Evolutionary conservation across 2,888 invertebrate genomes (phyloP).

Genomic region (Lepas anatifera): DNA sequence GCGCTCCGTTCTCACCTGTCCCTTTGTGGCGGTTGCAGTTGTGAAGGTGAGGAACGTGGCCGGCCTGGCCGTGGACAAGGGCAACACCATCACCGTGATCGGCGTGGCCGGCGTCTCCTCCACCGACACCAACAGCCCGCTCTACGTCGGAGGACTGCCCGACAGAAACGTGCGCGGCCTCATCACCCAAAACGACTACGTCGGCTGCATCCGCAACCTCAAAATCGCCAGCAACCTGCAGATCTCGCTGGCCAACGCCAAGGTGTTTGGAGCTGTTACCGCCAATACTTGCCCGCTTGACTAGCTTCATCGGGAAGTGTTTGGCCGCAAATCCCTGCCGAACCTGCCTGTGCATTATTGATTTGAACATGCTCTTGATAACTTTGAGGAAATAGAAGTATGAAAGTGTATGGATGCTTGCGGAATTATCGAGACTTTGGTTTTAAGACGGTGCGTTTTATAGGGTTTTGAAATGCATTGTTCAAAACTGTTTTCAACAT

Average conservation of each 20-base stretch:
- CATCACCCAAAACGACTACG: slow-evolving; percentile 50
- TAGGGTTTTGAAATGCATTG: too few species aligned
- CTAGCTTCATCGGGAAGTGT: too few species aligned
- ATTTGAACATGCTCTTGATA: too few species aligned
- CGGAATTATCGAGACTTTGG: too few species aligned
- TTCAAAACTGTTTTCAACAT: too few species aligned
- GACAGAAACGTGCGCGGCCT: slow-evolving; percentile 47
- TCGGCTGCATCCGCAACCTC: slow-evolving; percentile 56
- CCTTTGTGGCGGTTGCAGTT: slow-evolving; percentile 38
- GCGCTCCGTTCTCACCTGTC: neutral
- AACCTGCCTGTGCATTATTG: too few species aligned
- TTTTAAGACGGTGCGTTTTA: too few species aligned
- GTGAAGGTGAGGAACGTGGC: slow-evolving; percentile 84
- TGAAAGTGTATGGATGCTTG: too few species aligned
- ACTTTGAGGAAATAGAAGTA: too few species aligned
- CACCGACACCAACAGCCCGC: slow-evolving; percentile 57
- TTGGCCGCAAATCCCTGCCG: too few species aligned
- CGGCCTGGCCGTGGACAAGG: slow-evolving; percentile 71
- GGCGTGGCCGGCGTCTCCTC: slow-evolving; percentile 49
- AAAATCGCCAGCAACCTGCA: slow-evolving; percentile 34
- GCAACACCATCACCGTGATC: slow-evolving; percentile 53
- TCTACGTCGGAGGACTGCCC: slow-evolving; percentile 84
- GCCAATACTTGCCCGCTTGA: slow-evolving; percentile 67
- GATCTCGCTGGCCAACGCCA: slow-evolving; percentile 41
- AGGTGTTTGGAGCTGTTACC: slow-evolving; percentile 58